Percentiles rank a stretch among this genome's conserved stretches.
phyloP scores from a whole-genome alignment of 2,797 vertebrate species.

The Kryptolebias ocellatus region DNA sequence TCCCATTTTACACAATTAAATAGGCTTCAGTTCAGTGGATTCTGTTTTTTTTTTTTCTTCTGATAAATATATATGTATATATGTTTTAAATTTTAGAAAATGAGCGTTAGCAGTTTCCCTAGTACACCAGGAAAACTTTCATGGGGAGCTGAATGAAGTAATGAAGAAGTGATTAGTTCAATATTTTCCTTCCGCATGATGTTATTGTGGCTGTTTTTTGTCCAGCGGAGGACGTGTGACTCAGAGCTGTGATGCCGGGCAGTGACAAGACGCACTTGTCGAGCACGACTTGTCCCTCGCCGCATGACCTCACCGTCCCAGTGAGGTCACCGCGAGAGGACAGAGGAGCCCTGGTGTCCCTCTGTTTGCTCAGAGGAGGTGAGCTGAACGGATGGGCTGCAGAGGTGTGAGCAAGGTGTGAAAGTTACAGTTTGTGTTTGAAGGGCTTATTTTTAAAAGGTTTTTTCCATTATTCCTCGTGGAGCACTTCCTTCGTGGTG shows the following conservation, averaged over 20 bases:
- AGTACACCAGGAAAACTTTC: constrained; percentile 31
- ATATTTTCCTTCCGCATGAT: constrained; percentile 46
- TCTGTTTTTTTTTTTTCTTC: constrained; percentile 9
- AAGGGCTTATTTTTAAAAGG: not conserved
- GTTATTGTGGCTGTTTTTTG: constrained; percentile 64
- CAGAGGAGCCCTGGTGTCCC: constrained; percentile 60
- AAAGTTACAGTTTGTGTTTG: constrained; percentile 1
- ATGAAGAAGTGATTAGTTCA: constrained; percentile 54
- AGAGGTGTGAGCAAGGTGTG: constrained; percentile 21
- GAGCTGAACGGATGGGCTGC: constrained; percentile 43
- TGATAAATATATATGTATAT: constrained; percentile 4
- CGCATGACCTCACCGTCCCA: constrained; percentile 72
- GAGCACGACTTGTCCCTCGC: constrained; percentile 48
- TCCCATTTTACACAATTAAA: constrained; percentile 31
- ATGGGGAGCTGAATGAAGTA: constrained; percentile 62
- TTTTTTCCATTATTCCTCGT: too few species aligned
- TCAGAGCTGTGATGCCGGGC: constrained; percentile 48
- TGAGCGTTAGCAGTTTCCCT: constrained; percentile 9
- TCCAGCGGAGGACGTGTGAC: constrained; percentile 55
- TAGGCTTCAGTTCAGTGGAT: not conserved
- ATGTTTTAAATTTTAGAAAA: constrained; percentile 1
- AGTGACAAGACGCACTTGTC: constrained; percentile 63
- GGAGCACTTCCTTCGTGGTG: too few species aligned
- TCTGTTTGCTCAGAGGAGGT: constrained; percentile 47
- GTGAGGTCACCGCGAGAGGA: constrained; percentile 72